Base-by-base conservation (phyloP, 2,113 vertebrate genomes). In the Protomyctophum bolini region DNA sequence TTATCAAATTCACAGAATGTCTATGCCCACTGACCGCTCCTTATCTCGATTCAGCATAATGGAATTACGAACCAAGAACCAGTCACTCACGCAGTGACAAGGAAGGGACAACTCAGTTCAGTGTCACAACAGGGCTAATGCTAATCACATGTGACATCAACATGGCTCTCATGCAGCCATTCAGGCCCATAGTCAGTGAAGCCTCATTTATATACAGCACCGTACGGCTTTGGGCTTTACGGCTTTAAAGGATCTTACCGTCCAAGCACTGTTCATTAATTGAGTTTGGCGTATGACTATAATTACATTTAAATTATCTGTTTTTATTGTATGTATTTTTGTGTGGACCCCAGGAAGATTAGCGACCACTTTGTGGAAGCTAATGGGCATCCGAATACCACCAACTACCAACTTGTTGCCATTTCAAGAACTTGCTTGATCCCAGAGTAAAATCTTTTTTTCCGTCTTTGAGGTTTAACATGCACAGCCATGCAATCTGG, bases 61-160 rank as follows among this genome's bases (percentile, higher is more conserved):
- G 55, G 71, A 83, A 84, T 91, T 86, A 86, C 69, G 33, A 70
- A 81, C 73, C 72, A 21, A 21, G 21, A 21, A 21, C 21, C 70
- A 4, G 69, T 72, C 33, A 70, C 5, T 74, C 45, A 73, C 6
- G 72, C 66, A 33, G 2, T 14, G 33, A 41, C 33, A 41, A 41
- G 48, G 58, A 41, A 41, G 48, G 58, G 49, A 47, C 68, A n/a
- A 14, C 8, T 10, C 9, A 41, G 3, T 29, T 21, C 58, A 59
- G 14, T 7, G 11, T 48, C 63, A 7, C 14, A 33, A 52, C 48
- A 14, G 10, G 33, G 68, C 62, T 83, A 80, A 83, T 72, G 68
- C 62, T 83, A 80, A 83, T 72, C 57, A 29, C 68, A 73, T 56
- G 57, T 58, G 72, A 83, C 61, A 72, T 60, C 10, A 66, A 1